Conservation (phyloP, 2,888 invertebrate genomes). For the Pollenia amentaria region DNA sequence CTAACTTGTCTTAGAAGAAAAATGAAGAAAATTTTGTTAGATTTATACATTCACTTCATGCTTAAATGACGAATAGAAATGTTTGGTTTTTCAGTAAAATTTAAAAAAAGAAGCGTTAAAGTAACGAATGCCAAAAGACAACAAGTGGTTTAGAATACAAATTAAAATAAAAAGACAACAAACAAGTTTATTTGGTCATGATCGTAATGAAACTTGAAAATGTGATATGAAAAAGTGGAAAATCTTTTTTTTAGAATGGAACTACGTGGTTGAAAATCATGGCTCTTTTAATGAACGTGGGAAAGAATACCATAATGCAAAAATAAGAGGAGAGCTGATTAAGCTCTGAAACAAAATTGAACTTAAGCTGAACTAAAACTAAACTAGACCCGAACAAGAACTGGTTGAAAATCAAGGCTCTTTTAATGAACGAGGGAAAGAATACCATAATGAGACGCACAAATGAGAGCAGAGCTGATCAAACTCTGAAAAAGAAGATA, state of each 20-base stretch:
- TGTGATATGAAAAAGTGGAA: slow-evolving; percentile 56
- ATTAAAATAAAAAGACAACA: slow-evolving; percentile 27
- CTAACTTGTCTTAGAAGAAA: slow-evolving; percentile 22
- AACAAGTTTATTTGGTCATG: slow-evolving; percentile 67
- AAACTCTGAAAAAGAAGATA: too few relatives aligned
- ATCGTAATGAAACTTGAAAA: slow-evolving; percentile 43
- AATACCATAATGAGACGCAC: too few relatives aligned
- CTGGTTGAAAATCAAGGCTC: too few relatives aligned
- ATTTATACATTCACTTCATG: slow-evolving; percentile 62
- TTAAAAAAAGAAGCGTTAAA: slow-evolving; percentile 4
- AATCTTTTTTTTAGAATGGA: slow-evolving; percentile 60
- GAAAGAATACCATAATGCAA: slow-evolving; percentile 8
- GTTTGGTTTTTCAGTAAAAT: slow-evolving; percentile 44
- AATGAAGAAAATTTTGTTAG: slow-evolving; percentile 31
- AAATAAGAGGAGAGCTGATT: neutral
- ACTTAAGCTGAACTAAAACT: too few relatives aligned
- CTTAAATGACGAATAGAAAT: slow-evolving; percentile 60
- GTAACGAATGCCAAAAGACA: slow-evolving; percentile 47
- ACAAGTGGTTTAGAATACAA: slow-evolving; percentile 53
- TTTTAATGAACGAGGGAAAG: too few relatives aligned
- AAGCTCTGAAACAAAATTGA: too few relatives aligned
- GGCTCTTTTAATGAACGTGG: slow-evolving; percentile 4
- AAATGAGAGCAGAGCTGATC: too few relatives aligned
- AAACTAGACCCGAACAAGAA: too few relatives aligned
- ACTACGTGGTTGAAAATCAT: slow-evolving; percentile 36